Evolutionary conservation across 1,140 invertebrate species (phyloP).

Genomic region (Aphelenchoides fujianensis): DNA sequence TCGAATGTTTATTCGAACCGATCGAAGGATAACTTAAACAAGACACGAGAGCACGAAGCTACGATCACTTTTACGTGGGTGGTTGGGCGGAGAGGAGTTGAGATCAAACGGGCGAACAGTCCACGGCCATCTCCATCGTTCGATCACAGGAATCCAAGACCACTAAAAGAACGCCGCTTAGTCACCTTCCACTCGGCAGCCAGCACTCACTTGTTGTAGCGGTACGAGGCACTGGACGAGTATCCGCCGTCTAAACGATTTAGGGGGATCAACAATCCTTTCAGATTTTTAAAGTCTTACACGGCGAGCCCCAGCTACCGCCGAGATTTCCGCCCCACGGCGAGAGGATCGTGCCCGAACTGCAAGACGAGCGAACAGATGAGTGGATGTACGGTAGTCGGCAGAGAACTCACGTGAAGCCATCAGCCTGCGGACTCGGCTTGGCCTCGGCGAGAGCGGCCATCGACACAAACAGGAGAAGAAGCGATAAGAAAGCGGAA

Average conservation of each 20-base stretch:
- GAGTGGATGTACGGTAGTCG: no score
- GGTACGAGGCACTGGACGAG: not conserved
- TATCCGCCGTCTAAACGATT: not conserved
- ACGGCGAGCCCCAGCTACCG: not conserved
- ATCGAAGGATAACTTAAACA: not conserved
- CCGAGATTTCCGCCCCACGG: not conserved
- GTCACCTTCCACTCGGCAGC: no score
- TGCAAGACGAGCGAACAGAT: no score
- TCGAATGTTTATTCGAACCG: not conserved
- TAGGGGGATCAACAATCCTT: not conserved
- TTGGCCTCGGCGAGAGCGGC: not conserved
- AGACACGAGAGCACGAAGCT: not conserved
- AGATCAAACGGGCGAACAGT: no score
- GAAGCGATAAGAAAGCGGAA: not conserved
- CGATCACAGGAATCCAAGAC: not conserved
- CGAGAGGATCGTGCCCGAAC: not conserved
- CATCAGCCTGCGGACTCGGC: constrained; percentile 19
- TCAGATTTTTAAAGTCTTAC: not conserved
- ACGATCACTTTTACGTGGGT: not conserved
- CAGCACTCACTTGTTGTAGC: constrained; percentile 17
- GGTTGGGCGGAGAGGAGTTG: not conserved
- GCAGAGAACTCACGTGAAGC: constrained; percentile 1
- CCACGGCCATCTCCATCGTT: not conserved
- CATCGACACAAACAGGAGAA: constrained; percentile 7
- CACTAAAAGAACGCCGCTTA: no score